A percentile compares a stretch with the other conserved stretches of the same genome.
phyloP scores from a whole-genome alignment of 37 sponge, comb jelly and placozoan genomes.

The Mnemiopsis leidyi region DNA sequence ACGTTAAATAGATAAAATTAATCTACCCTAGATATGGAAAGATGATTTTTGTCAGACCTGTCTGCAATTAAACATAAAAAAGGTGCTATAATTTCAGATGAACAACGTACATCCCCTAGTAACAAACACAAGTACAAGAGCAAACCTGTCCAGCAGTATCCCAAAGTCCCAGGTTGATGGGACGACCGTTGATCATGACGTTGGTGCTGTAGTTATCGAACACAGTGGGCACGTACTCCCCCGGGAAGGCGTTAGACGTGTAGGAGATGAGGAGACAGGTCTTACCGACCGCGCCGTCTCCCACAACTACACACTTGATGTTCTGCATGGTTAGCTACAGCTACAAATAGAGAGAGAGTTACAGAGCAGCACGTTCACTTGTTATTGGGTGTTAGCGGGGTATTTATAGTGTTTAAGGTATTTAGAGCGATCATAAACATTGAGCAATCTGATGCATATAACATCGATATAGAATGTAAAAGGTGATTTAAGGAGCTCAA shows the following conservation, averaged over 20 bases:
- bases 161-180: constrained; percentile 68
- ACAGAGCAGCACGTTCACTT: neutral
- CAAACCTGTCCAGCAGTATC: constrained; percentile 71
- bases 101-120: no score
- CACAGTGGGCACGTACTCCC: constrained; percentile 71
- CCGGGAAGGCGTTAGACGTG: constrained; percentile 70
- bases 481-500: no score
- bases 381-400: neutral
- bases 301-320: constrained; percentile 71
- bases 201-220: constrained; percentile 70
- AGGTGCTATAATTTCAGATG: no score
- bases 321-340: constrained; percentile 58
- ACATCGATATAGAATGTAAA: neutral
- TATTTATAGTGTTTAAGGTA: no score
- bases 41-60: no score
- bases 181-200: constrained; percentile 63
- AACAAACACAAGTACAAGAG: no score
- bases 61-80: no score
- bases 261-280: constrained; percentile 69
- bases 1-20: no score
- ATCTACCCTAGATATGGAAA: no score
- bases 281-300: constrained; percentile 72
- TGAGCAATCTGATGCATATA: no score
- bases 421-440: no score
- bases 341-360: neutral